Percentiles rank a stretch among this genome's conserved stretches.
phyloP scores from a whole-genome alignment of 2,797 vertebrate genomes.

The Oceanodroma leucorhoa region DNA sequence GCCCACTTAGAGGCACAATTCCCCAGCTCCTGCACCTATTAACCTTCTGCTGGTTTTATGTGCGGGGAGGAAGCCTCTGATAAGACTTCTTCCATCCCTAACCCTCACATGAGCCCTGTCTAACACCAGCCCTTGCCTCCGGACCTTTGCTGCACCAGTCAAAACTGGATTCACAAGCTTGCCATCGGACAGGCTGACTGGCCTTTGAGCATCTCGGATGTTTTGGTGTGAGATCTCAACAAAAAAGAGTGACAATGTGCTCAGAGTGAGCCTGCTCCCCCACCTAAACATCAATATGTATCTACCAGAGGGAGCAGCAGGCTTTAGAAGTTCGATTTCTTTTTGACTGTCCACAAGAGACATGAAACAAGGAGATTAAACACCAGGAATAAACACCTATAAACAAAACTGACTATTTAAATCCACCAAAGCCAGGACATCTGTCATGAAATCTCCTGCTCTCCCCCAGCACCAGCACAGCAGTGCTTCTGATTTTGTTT shows the following conservation, averaged over 20 bases:
- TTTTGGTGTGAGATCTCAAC: background rate
- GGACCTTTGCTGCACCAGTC: background rate
- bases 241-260: background rate
- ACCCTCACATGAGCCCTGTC: fast-evolving
- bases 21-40: background rate
- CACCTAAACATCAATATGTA: background rate
- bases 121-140: background rate
- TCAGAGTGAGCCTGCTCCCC: background rate
- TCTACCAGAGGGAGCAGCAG: conserved; percentile 14
- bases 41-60: background rate
- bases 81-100: background rate
- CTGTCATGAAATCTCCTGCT: background rate
- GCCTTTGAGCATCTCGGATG: background rate
- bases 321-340: conserved; percentile 15
- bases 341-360: background rate
- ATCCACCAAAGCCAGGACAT: background rate
- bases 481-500: background rate
- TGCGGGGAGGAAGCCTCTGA: background rate
- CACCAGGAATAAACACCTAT: background rate
- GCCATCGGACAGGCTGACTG: background rate
- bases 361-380: conserved; percentile 29
- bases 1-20: background rate
- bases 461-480: background rate
- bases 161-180: background rate
- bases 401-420: conserved; percentile 36